phyloP scores from a whole-genome alignment of 2,888 invertebrate species.

The Coleophora deauratella region DNA sequence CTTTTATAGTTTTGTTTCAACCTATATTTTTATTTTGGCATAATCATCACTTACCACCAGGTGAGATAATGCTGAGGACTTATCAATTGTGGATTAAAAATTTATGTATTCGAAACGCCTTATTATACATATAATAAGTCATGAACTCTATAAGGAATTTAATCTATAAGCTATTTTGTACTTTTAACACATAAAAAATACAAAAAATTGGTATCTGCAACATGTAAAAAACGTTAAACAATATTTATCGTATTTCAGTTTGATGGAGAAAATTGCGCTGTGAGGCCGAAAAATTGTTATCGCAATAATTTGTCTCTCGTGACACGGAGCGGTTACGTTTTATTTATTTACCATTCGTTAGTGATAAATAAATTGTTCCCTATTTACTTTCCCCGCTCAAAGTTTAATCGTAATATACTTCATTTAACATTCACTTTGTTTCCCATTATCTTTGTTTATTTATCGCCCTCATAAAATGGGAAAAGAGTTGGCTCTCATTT shows the following conservation, averaged over 20 bases:
- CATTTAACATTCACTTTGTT: constrained; percentile 17
- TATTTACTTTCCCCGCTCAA: constrained; percentile 21
- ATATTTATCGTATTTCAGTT: constrained; percentile 5
- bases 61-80: too few relatives aligned
- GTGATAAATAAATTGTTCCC: constrained; percentile 26
- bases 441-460: constrained; percentile 17
- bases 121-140: too few relatives aligned
- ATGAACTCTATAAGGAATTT: too few relatives aligned
- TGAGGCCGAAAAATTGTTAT: constrained; percentile 15
- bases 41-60: too few relatives aligned
- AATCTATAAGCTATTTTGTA: too few relatives aligned
- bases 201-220: too few relatives aligned
- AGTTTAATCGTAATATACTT: constrained; percentile 18
- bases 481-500: constrained; percentile 7
- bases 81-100: too few relatives aligned
- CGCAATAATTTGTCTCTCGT: constrained; percentile 19
- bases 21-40: too few relatives aligned
- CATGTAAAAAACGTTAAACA: too few relatives aligned
- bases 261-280: constrained; percentile 14
- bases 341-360: constrained; percentile 18
- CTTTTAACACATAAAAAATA: too few relatives aligned
- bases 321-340: constrained; percentile 11
- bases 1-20: too few relatives aligned
- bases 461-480: constrained; percentile 11
- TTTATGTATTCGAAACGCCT: too few relatives aligned